Evolutionary conservation across 2,797 vertebrate species (phyloP), one percentile per base, ranked within the genome.

Genomic region (Pelobates cultripes): DNA sequence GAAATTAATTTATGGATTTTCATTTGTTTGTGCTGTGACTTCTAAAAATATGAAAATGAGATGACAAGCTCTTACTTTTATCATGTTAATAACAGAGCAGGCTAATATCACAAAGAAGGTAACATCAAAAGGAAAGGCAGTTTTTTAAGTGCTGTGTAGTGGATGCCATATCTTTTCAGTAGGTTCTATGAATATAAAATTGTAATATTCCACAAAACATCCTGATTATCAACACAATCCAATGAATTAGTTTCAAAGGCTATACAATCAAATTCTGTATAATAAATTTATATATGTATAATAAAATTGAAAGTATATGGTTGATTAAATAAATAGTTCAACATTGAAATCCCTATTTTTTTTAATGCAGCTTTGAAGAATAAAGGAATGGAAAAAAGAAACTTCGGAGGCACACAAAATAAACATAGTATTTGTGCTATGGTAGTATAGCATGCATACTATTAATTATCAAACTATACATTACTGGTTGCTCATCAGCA

Each of bases 51-150:
- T 69, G 74, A 81, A 53, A 81, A 75, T 75, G 43, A 70, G 66
- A 70, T 81, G 79, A 81, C 73, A 81, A 75, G 73, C 57, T 53
- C 57, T 75, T 69, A 57, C 73, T 81, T 81, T 81, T 81, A 75
- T 81, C 73, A 81, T 60, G 60, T 66, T 75, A 47, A 42, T 75
- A 70, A 70, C 74, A 80, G 69, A 70, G 9, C 42, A 81, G 73
- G 75, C 70, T 81, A 81, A 61, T 70, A 81, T 75, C 72, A 79
- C 53, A 81, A 75, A 70, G 72, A 75, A 75, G 44, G 47, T 42
- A 69, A 15, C 43, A 81, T 81, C 72, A 81, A 81, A 81, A 66
- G 10, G 13, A 40, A 61, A 70, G 17, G 8, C 40, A 60, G 4
- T 57, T 74, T 70, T 70, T 81, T 43, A 81, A 75, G 73, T 81